These are phyloP conservation scores for Barnardius zonarius DNA, from an alignment of 2,113 vertebrate genomes.

Conservation along the genomic window DNA sequence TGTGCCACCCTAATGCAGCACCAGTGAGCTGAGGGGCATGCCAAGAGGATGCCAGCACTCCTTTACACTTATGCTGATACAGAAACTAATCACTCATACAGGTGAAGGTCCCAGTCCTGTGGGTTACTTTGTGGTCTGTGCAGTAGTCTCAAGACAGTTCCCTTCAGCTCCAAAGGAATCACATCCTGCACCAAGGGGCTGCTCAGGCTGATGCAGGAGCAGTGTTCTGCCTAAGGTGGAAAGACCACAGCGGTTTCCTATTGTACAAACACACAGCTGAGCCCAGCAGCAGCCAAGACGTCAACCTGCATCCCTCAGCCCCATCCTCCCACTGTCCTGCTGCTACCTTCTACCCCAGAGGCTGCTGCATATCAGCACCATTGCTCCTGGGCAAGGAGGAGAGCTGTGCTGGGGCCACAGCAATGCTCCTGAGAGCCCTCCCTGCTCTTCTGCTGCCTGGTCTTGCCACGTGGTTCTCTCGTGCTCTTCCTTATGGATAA, in stretches of 20 bases:
- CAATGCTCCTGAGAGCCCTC: fast-evolving
- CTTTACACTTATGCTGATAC: neutral
- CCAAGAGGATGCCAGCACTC: neutral
- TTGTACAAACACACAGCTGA: neutral
- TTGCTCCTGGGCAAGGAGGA: neutral
- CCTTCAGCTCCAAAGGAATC: neutral
- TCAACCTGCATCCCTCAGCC: neutral
- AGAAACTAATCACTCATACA: neutral
- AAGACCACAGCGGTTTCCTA: neutral
- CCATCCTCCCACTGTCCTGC: neutral
- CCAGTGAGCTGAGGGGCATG: neutral
- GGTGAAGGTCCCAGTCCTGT: neutral
- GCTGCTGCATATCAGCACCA: neutral
- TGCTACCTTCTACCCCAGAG: neutral
- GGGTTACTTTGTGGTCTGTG: neutral
- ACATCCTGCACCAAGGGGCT: neutral
- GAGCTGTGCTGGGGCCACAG: neutral
- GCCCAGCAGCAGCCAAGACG: neutral
- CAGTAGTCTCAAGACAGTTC: neutral
- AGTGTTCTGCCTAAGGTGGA: neutral
- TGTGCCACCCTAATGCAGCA: neutral
- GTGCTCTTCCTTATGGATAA: neutral
- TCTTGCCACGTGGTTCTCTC: neutral
- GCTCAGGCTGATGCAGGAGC: neutral
- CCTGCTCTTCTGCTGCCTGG: neutral